Conservation (phyloP, 2,113 vertebrate genomes). For the Anseranas semipalmata region DNA sequence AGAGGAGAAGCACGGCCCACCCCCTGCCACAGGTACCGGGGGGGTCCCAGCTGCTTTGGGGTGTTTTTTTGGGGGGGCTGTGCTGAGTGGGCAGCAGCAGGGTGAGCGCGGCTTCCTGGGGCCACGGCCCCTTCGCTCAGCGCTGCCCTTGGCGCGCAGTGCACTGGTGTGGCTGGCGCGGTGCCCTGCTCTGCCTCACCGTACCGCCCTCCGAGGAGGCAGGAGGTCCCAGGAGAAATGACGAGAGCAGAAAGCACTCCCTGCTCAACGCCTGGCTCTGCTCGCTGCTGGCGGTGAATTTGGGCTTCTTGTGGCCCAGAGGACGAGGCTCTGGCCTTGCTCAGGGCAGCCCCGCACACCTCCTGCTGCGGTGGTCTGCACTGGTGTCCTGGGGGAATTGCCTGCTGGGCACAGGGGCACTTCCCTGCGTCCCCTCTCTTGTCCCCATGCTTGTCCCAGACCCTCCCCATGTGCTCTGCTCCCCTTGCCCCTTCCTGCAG, state of each 20-base stretch:
- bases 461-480: not conserved
- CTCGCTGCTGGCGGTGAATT: not conserved
- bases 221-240: not conserved
- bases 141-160: not conserved
- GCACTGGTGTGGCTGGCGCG: rapidly evolving
- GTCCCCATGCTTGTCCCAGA: not conserved
- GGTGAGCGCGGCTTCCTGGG: rapidly evolving
- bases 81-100: not conserved
- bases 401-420: not conserved
- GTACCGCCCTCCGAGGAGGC: rapidly evolving
- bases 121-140: not conserved
- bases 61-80: rapidly evolving
- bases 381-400: not conserved
- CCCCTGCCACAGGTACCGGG: constrained; percentile 77
- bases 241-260: not conserved
- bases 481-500: not conserved
- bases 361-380: too few relatives aligned
- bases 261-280: not conserved
- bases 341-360: too few relatives aligned
- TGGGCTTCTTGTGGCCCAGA: not conserved
- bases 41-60: not conserved
- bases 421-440: not conserved
- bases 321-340: too few relatives aligned
- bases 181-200: rapidly evolving
- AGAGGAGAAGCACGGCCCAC: constrained; percentile 90